phyloP scores from a whole-genome alignment of 2,113 vertebrate species.

The Erpornis zantholeuca region DNA sequence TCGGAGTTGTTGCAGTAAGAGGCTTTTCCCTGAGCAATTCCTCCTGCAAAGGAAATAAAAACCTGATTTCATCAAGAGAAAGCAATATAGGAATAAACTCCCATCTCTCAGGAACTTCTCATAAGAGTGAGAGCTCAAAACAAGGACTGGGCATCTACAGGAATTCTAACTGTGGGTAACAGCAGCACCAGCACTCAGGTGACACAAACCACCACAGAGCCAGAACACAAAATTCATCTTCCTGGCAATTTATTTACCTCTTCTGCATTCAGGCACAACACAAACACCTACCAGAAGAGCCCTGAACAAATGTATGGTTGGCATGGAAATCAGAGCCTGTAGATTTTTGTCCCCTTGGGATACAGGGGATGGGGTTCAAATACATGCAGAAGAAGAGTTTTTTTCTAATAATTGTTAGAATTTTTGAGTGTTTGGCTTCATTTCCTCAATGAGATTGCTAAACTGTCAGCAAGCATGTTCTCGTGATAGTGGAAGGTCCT shows the following conservation, averaged over 20 bases:
- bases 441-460: not conserved
- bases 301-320: not conserved
- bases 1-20: slow-evolving; percentile 10
- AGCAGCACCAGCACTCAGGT: not conserved
- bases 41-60: slow-evolving; percentile 26
- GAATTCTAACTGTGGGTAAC: not conserved
- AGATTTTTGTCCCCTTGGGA: not conserved
- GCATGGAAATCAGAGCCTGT: not conserved
- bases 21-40: slow-evolving; percentile 39
- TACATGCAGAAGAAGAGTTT: not conserved
- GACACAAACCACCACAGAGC: not conserved
- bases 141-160: not conserved
- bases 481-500: not conserved
- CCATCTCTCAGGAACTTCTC: not conserved
- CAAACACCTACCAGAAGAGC: not conserved
- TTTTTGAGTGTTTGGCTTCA: not conserved
- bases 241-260: not conserved
- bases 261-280: not conserved
- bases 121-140: not conserved
- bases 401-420: not conserved
- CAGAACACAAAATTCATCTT: not conserved
- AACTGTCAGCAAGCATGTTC: not conserved
- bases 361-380: not conserved
- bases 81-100: not conserved
- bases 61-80: not conserved